These are phyloP conservation scores for Caenorhabditis sp. DNA, from an alignment of 2,888 invertebrate species.

Conservation along the genomic window DNA sequence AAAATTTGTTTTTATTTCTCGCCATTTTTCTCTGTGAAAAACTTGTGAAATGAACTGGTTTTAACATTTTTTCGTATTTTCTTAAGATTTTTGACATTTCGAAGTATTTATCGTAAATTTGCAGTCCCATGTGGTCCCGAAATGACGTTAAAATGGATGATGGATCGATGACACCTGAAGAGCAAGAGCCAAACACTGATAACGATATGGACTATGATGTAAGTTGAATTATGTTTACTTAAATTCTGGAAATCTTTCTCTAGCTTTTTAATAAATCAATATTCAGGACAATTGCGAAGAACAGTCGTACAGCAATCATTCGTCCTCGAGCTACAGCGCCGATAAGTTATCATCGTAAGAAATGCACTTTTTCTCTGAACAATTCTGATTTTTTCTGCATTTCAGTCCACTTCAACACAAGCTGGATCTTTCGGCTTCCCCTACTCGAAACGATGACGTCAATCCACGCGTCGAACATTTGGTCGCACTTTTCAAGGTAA, in stretches of 20 bases:
- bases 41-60: not conserved
- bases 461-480: conserved; percentile 52
- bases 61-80: not conserved
- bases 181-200: conserved; percentile 35
- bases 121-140: conserved; percentile 47
- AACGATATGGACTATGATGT: conserved; percentile 48
- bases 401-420: conserved; percentile 48
- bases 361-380: not conserved
- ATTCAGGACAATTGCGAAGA: conserved; percentile 32
- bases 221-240: not conserved
- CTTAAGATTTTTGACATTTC: not conserved
- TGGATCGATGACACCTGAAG: conserved; percentile 59
- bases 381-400: not conserved
- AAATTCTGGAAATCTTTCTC: too few species aligned
- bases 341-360: conserved; percentile 52
- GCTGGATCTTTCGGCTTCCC: conserved; percentile 51
- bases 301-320: conserved; percentile 48
- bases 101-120: not conserved
- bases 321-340: conserved; percentile 33
- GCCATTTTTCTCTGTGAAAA: not conserved
- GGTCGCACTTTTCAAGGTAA: conserved; percentile 50
- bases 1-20: conserved; percentile 1
- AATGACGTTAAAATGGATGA: conserved; percentile 61
- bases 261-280: too few species aligned
- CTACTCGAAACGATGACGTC: conserved; percentile 19